Conservation (phyloP, 2,113 vertebrate species). For the Todiramphus chloris region DNA sequence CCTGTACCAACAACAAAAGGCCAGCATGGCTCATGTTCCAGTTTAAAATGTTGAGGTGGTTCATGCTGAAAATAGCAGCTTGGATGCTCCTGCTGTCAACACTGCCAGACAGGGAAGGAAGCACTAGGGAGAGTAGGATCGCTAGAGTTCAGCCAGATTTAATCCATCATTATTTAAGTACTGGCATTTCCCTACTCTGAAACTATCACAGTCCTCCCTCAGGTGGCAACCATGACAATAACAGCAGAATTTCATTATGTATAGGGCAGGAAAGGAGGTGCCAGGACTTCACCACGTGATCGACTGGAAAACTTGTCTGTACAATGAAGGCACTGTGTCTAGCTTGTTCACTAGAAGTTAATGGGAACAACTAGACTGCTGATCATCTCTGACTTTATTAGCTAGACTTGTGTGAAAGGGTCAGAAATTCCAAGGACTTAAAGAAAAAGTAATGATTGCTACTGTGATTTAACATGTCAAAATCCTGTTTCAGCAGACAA, state of each 20-base stretch:
- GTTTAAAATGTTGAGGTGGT: background rate
- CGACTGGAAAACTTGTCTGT: background rate
- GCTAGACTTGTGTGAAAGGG: background rate
- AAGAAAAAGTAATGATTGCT: background rate
- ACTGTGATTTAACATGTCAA: background rate
- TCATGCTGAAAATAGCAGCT: background rate
- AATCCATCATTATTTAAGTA: background rate
- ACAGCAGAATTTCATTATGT: background rate
- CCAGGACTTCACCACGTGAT: background rate
- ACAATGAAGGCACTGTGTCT: background rate
- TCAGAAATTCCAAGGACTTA: background rate
- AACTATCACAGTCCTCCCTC: background rate
- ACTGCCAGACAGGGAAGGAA: background rate
- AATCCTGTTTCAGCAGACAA: slow-evolving; percentile 4
- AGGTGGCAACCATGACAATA: background rate
- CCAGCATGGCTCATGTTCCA: background rate
- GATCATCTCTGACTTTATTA: slow-evolving; percentile 13
- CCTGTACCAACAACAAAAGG: background rate
- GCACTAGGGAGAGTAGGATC: background rate
- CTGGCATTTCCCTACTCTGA: background rate
- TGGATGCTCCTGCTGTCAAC: background rate
- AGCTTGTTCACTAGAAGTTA: background rate
- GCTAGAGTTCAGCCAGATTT: background rate
- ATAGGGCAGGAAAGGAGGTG: background rate
- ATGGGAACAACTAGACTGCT: background rate